Percentiles rank a stretch among this genome's conserved stretches.
Conservation (phyloP, 2,113 vertebrate genomes). For the Lipotes vexillifer region DNA sequence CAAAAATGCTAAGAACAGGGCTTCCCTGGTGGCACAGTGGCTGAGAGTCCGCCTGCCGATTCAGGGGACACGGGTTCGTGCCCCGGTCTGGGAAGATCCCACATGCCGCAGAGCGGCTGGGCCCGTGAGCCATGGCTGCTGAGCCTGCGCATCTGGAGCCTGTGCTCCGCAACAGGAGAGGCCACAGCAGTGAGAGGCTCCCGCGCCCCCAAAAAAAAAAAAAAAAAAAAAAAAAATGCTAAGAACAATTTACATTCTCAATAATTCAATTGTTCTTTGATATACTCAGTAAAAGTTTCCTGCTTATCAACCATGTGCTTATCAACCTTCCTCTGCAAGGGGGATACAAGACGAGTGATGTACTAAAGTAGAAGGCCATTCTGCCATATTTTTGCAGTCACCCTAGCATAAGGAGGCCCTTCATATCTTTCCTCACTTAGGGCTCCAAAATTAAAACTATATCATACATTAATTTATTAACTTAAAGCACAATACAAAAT, state of each 20-base stretch:
- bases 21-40: too few relatives aligned
- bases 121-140: too few relatives aligned
- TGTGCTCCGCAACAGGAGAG: too few relatives aligned
- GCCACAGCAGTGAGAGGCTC: too few relatives aligned
- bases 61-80: too few relatives aligned
- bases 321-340: not conserved
- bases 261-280: conserved; percentile 5
- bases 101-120: too few relatives aligned
- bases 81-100: too few relatives aligned
- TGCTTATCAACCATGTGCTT: not conserved
- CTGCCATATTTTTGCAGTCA: not conserved
- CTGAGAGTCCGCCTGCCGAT: too few relatives aligned
- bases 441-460: not conserved
- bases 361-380: not conserved
- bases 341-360: not conserved
- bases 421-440: not conserved
- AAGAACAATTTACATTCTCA: not conserved
- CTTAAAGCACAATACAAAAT: not conserved
- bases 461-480: not conserved
- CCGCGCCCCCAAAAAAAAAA: too few relatives aligned
- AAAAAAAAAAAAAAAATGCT: not conserved
- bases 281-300: not conserved
- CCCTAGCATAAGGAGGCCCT: not conserved
- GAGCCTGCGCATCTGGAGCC: too few relatives aligned
- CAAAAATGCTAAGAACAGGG: not conserved